A percentile compares a stretch with the other conserved stretches of the same genome.
phyloP scores from a whole-genome alignment of 2,888 invertebrate species.

The Yponomeuta sedellus region DNA sequence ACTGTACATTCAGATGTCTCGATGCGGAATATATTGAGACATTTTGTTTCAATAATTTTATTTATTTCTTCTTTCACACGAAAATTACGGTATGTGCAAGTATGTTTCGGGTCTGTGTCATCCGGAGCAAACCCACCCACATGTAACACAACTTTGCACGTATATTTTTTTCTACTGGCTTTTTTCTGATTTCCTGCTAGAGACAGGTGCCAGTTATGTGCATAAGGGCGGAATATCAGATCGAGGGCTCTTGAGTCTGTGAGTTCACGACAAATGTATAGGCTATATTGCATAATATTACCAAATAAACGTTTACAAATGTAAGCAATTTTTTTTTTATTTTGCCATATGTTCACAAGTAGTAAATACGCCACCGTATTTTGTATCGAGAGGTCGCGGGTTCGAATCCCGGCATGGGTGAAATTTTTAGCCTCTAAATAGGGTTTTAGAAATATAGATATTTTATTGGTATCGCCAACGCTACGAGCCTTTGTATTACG shows the following conservation, averaged over 20 bases:
- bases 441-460: no score
- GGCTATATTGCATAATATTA: not conserved
- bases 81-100: not conserved
- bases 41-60: not conserved
- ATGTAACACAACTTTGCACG: conserved; percentile 2
- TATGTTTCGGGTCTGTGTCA: not conserved
- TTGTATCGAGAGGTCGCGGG: no score
- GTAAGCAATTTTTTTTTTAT: no score
- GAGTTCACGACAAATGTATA: not conserved
- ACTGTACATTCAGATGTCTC: no score
- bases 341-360: no score
- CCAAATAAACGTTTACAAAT: no score
- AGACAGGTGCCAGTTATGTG: conserved; percentile 4
- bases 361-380: no score
- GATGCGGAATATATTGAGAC: no score
- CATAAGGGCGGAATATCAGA: not conserved
- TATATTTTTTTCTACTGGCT: not conserved
- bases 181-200: not conserved
- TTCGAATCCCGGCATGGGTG: no score
- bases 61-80: not conserved
- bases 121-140: not conserved
- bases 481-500: no score
- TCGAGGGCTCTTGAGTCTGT: not conserved
- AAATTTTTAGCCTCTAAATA: no score
- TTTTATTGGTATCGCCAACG: no score